phyloP scores from a whole-genome alignment of 2,797 vertebrate species.

The Hypotaenidia okinawae region DNA sequence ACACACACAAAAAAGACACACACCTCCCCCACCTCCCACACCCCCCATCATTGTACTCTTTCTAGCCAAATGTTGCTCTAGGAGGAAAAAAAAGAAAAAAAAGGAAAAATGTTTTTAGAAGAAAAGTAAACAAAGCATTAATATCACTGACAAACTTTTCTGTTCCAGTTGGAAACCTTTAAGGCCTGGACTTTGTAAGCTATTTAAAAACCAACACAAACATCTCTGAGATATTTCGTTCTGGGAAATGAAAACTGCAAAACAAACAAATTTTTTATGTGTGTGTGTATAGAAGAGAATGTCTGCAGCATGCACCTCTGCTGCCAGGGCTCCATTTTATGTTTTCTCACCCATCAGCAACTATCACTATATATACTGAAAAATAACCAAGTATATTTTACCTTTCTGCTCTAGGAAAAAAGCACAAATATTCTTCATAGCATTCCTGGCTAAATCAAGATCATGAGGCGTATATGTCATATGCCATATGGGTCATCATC shows the following conservation, averaged over 20 bases:
- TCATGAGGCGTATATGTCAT: background rate
- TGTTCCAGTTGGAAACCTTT: conserved; percentile 37
- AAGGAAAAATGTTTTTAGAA: conserved; percentile 25
- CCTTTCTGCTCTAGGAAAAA: background rate
- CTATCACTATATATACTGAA: background rate
- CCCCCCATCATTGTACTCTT: background rate
- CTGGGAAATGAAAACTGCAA: conserved; percentile 44
- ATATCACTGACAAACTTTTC: background rate
- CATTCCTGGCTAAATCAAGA: background rate
- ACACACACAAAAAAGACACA: no score
- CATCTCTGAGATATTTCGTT: conserved; percentile 25
- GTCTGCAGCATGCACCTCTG: background rate
- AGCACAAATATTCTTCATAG: background rate
- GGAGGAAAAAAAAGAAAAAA: conserved; percentile 39
- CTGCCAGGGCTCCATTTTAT: background rate
- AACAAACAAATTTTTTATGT: background rate
- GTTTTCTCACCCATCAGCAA: background rate
- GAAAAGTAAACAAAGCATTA: conserved; percentile 52
- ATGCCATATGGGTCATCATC: background rate
- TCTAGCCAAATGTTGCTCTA: conserved; percentile 66
- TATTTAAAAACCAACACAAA: conserved; percentile 60
- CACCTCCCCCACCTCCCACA: no score
- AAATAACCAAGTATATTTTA: background rate
- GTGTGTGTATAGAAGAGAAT: background rate
- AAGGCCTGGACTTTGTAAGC: conserved; percentile 22